phyloP scores from a whole-genome alignment of 2,797 vertebrate genomes.

The Catostomus latipinnis region DNA sequence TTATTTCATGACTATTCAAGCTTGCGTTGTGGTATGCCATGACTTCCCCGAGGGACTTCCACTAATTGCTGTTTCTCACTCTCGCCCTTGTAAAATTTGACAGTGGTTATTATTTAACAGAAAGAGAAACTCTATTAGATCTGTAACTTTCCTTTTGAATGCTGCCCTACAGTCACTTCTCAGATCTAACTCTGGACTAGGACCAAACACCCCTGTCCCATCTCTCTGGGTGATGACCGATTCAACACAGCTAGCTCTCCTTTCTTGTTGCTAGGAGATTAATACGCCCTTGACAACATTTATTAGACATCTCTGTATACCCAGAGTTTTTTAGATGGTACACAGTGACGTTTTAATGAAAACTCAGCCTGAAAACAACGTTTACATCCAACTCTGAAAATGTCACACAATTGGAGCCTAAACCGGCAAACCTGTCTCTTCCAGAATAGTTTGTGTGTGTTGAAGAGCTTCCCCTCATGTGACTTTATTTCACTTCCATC shows the following conservation, averaged over 20 bases:
- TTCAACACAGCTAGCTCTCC: constrained; percentile 41
- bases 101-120: constrained; percentile 39
- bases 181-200: constrained; percentile 42
- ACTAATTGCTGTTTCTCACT: constrained; percentile 14
- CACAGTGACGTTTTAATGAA: constrained; percentile 51
- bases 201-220: constrained; percentile 1
- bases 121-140: constrained; percentile 28
- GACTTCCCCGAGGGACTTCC: constrained; percentile 13
- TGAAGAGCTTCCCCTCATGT: not conserved
- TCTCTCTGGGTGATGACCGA: not conserved
- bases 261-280: constrained; percentile 58
- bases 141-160: constrained; percentile 26
- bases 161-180: constrained; percentile 38
- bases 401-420: constrained; percentile 40
- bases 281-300: constrained; percentile 43
- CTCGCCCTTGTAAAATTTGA: constrained; percentile 28
- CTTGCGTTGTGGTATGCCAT: constrained; percentile 6
- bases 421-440: constrained; percentile 12
- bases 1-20: not conserved
- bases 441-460: not conserved
- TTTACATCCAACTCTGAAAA: constrained; percentile 43
- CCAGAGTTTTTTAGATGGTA: constrained; percentile 27
- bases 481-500: not conserved
- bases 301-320: constrained; percentile 36
- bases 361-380: constrained; percentile 27